Percentiles rank a stretch among this genome's conserved stretches.
These are phyloP conservation scores for roundworm (Caenorhabditis elegans) DNA, from an alignment of 1,140 invertebrate species.

Conservation along the genomic window DNA sequence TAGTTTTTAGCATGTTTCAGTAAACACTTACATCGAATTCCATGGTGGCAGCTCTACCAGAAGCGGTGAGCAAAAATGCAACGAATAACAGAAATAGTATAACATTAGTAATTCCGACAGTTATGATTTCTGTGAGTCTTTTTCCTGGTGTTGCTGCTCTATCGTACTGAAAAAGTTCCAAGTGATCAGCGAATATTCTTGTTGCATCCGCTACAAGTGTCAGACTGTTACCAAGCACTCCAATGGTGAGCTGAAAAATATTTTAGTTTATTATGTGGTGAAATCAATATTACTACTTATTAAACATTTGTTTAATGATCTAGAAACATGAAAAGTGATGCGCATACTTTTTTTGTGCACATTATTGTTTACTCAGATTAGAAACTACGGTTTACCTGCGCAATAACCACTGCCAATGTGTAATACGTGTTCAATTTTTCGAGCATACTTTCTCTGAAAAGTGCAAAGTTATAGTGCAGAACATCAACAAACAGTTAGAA, in stretches of 20 bases:
- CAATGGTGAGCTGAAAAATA: neutral
- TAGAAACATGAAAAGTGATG: too few relatives aligned
- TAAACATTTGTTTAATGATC: too few relatives aligned
- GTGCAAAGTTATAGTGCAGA: neutral
- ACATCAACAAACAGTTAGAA: neutral
- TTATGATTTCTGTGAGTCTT: neutral
- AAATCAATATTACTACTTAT: too few relatives aligned
- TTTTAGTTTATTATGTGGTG: too few relatives aligned
- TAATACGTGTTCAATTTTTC: constrained; percentile 15
- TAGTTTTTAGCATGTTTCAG: neutral
- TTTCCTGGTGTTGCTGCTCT: neutral
- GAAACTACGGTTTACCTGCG: neutral
- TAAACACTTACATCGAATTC: neutral
- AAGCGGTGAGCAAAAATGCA: neutral
- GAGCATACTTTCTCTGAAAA: constrained; percentile 14
- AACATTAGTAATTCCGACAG: neutral
- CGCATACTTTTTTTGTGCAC: too few relatives aligned
- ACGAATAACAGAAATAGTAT: neutral
- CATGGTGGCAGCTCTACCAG: constrained; percentile 4
- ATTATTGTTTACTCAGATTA: too few relatives aligned
- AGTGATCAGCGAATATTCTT: neutral
- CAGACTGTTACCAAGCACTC: neutral
- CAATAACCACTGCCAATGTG: neutral
- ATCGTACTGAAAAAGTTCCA: constrained; percentile 13
- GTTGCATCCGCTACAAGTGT: neutral